phyloP scores from a whole-genome alignment of 2,113 vertebrate genomes.

The Elanus axillaris region DNA sequence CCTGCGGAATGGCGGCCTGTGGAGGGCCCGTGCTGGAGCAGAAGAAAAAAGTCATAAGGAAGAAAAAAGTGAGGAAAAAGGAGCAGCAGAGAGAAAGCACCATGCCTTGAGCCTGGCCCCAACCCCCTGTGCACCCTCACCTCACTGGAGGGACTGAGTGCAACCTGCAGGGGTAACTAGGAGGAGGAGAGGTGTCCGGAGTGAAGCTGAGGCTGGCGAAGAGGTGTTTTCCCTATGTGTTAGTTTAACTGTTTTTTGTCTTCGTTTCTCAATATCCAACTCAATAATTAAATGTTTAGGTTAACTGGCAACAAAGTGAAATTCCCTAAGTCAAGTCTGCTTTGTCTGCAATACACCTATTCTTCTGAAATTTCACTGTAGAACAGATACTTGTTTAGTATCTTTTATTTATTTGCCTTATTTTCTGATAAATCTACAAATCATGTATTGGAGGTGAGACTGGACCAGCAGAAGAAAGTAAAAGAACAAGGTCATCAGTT shows the following conservation, averaged over 20 bases:
- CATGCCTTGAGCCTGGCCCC: accelerated
- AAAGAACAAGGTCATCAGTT: not conserved
- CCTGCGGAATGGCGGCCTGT: accelerated
- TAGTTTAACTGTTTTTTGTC: not conserved
- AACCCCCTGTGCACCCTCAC: accelerated
- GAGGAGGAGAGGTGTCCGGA: not conserved
- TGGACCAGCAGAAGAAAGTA: not conserved
- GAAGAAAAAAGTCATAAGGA: not conserved
- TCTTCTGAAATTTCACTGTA: not conserved
- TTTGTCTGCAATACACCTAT: not conserved
- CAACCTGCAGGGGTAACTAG: not conserved
- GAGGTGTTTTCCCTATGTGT: not conserved
- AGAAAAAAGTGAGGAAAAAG: not conserved
- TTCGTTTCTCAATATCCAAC: not conserved
- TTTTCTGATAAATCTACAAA: not conserved
- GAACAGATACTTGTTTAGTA: not conserved
- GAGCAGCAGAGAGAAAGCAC: not conserved
- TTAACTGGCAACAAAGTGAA: not conserved
- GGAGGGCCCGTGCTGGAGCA: accelerated
- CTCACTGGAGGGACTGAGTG: not conserved
- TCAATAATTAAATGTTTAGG: not conserved
- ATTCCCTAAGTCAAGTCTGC: not conserved
- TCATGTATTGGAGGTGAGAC: not conserved
- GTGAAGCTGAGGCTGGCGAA: not conserved
- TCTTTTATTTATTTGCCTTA: not conserved